Evolutionary conservation across 37 sponge, comb jelly and placozoan species (phyloP).

Genomic region (Aplysina aerophoba): DNA sequence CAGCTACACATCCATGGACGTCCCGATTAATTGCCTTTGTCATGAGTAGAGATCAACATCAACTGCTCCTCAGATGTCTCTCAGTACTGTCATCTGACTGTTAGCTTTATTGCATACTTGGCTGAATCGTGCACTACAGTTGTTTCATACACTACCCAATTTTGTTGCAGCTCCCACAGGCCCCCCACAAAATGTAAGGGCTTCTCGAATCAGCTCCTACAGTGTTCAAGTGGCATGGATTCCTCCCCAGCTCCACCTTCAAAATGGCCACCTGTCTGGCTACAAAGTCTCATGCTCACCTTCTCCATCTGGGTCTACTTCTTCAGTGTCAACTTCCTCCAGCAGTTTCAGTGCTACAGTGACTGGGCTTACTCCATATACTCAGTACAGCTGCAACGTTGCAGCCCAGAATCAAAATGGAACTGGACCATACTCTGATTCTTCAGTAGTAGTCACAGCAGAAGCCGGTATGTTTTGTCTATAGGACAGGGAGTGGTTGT

Average conservation of each 20-base stretch:
- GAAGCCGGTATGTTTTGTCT: background rate
- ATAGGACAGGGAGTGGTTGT: background rate
- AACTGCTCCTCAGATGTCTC: no score
- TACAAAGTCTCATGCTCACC: background rate
- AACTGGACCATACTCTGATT: background rate
- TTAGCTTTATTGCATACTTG: no score
- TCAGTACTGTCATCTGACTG: no score
- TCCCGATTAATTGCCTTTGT: no score
- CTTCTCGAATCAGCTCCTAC: background rate
- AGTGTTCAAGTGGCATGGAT: background rate
- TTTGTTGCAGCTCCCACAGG: background rate
- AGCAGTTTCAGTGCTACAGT: background rate
- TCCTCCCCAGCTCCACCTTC: conserved; percentile 2
- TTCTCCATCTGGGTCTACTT: background rate
- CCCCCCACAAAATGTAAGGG: conserved; percentile 15
- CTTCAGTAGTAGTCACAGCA: background rate
- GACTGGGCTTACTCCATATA: background rate
- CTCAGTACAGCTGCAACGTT: conserved; percentile 5
- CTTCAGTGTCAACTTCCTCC: background rate
- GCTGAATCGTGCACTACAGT: no score
- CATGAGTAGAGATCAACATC: no score
- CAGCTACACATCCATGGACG: no score
- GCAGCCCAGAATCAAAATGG: background rate
- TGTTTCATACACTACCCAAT: background rate
- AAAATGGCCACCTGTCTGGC: conserved; percentile 10